Conservation (phyloP, 2,113 vertebrate species). For the Sialia sialis region DNA sequence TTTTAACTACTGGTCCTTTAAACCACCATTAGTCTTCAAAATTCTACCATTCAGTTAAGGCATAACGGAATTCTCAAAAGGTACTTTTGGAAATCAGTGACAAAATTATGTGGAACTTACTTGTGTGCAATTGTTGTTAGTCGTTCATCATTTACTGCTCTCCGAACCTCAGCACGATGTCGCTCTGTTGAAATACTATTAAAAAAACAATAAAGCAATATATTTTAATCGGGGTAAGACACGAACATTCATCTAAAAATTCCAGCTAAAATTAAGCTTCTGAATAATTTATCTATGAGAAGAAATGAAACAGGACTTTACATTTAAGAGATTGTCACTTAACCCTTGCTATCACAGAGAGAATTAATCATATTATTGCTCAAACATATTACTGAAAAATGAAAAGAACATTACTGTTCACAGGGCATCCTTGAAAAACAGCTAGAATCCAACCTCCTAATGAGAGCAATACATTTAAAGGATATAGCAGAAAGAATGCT, state of each 20-base stretch:
- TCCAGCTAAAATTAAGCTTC: not conserved
- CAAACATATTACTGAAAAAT: not conserved
- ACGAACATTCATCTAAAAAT: not conserved
- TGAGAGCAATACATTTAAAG: not conserved
- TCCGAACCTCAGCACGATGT: slow-evolving; percentile 95
- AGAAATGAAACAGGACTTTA: not conserved
- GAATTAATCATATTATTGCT: not conserved
- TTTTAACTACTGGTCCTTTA: not conserved
- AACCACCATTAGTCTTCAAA: not conserved
- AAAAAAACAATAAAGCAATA: not conserved
- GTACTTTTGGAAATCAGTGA: not conserved
- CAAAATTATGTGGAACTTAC: slow-evolving; percentile 76
- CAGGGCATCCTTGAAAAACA: not conserved
- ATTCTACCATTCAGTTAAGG: not conserved
- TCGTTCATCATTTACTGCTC: slow-evolving; percentile 97
- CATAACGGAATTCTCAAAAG: slow-evolving; percentile 16
- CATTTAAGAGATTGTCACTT: not conserved
- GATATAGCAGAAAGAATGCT: not conserved
- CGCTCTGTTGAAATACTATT: slow-evolving; percentile 95
- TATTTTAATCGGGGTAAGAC: not conserved
- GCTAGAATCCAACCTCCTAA: not conserved
- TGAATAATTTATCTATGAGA: not conserved
- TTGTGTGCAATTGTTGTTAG: slow-evolving; percentile 97
- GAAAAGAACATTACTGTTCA: not conserved
- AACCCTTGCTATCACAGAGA: not conserved